Evolutionary conservation across 2,797 vertebrate species (phyloP), one percentile per base, ranked within the genome.

Genomic region (Anguilla pacifica): DNA sequence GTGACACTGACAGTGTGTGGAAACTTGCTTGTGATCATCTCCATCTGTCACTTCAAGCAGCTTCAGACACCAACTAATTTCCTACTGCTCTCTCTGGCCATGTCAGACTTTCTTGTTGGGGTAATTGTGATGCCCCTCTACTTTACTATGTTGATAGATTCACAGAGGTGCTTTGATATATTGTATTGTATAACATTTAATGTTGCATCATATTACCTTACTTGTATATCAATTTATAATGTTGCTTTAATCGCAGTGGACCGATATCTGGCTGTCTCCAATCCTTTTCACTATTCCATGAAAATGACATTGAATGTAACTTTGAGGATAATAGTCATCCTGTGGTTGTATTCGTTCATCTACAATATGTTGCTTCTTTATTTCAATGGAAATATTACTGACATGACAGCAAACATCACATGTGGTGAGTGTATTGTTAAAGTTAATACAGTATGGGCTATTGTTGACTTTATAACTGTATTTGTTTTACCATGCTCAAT

Each of bases 1-100:
- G 83, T 91, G 85, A 72, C 91, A 15, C 74, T 91, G 85, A 92
- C 91, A 28, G 88, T 93, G 83, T 91, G 85, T 88, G 92, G 91
- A 86, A 93, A 93, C 83, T 87, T 92, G 88, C 88, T 92, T 4
- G 87, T 92, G 86, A 89, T 91, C 86, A 86, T 89, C 86, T 90
- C 91, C 25, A 86, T 91, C 13, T 86, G 81, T 83, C 87, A 91
- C 91, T 92, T 91, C 88, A 92, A 87, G 64, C 89, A 90, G 86
- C 90, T 91, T n/a, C 91, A 91, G 85, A 91, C 90, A 11, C 88
- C 90, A 9, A 89, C 91, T 3, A 92, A 91, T 86, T 67, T 90
- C 86, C 88, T 91, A 57, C 72, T 91, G 57, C 89, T 92, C 87
- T 90, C 90, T 82, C 67, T 92, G 86, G 91, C 91, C 10, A 70